A percentile compares a stretch with the other conserved stretches of the same genome.
Conservation (phyloP, 2,113 vertebrate species). For the Crotalus horridus region DNA sequence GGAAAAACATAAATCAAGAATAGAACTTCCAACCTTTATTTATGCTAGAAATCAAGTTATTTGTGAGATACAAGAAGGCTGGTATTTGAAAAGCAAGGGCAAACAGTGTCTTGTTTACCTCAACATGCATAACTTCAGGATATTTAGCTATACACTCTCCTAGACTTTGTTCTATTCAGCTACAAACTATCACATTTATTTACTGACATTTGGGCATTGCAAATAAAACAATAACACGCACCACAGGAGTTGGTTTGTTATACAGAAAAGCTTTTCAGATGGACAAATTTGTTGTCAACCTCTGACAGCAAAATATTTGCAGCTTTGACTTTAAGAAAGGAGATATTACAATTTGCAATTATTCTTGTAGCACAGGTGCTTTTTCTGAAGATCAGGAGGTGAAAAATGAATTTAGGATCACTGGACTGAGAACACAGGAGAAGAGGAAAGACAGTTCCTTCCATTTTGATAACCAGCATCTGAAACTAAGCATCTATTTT, state of each 20-base stretch:
- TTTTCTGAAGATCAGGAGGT: neutral
- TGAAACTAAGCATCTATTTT: neutral
- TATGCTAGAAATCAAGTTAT: neutral
- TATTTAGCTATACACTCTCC: neutral
- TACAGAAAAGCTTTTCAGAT: neutral
- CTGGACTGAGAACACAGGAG: neutral
- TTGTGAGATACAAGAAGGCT: neutral
- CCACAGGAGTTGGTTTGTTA: neutral
- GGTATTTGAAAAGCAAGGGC: neutral
- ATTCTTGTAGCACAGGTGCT: neutral
- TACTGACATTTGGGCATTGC: neutral
- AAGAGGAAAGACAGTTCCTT: neutral
- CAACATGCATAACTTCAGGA: neutral
- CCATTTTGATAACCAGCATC: neutral
- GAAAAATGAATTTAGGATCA: slow-evolving; percentile 1
- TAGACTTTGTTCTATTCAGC: neutral
- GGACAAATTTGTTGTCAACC: neutral
- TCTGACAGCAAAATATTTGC: neutral
- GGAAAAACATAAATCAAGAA: neutral
- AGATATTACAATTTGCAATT: slow-evolving; percentile 10
- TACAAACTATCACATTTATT: neutral
- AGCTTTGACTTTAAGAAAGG: neutral
- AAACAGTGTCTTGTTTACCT: neutral
- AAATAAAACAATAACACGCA: neutral
- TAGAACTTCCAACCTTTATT: neutral